Evolutionary conservation across 2,888 invertebrate species (phyloP), one percentile per base, ranked within the genome.

Genomic region (Eupithecia inturbata): DNA sequence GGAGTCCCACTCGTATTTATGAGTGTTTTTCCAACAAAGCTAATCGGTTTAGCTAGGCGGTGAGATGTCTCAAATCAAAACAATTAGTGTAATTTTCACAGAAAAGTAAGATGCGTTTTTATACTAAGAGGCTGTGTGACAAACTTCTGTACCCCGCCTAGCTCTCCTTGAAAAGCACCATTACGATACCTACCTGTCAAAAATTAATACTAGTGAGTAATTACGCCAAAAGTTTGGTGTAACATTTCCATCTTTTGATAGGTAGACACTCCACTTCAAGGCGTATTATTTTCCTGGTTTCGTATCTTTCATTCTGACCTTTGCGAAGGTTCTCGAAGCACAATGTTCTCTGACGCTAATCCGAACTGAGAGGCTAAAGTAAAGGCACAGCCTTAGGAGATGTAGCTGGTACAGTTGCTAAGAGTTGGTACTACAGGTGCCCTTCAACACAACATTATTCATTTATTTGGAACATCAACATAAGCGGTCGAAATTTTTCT

Each of bases 251-350:
- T 22, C 53, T 53, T 53, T 53, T 53, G 53, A 53, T 53, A 53
- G 7, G 22, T 22, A n/a, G 10, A 10, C 49, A 22, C 16, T 39
- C 39, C 1, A 39, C 60, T 19, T 41, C n/a, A 67, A 53, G 53
- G 3, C 19, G 12, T 53, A 53, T 53, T 53, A 53, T 53, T 45
- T 60, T 63, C 45, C 62, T 70, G 45, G n/a, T 28, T 31, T n/a
- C 62, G 41, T 28, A 74, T 73, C 67, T 67, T 67, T 70, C 53
- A 74, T 67, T 41, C 67, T 74, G 68, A 71, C 71, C 74, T 74
- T 74, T 71, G 62, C 36, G 28, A 73, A 70, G 67, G 60, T 45
- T 41, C 41, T 22, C 14, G 60, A 33, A 49, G 49, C 53, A 28
- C 62, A 63, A 41, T 73, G 70, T 73, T 63, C 63, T 45, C 68